Evolutionary conservation across 2,797 vertebrate genomes (phyloP).

Genomic region (Austrolebias charrua): DNA sequence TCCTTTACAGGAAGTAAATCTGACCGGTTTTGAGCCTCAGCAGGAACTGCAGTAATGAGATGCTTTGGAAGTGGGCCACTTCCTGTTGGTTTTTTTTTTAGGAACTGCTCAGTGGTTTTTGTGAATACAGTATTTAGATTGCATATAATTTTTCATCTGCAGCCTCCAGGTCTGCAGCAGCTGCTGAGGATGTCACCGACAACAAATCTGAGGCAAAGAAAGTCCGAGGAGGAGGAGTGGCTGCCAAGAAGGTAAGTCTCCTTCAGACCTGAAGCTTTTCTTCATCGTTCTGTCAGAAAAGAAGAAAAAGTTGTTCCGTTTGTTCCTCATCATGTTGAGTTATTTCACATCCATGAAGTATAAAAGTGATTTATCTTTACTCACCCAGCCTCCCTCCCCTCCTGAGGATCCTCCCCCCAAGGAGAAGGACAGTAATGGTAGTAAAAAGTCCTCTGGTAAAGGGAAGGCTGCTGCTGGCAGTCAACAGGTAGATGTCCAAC

Average conservation of each 20-base stretch:
- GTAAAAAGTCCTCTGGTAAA: conserved; percentile 71
- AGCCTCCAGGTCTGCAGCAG: conserved; percentile 69
- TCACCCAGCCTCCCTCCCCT: conserved; percentile 66
- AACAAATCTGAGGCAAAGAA: conserved; percentile 89
- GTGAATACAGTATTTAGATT: neutral
- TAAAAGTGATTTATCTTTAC: conserved; percentile 44
- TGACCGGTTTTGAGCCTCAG: no score
- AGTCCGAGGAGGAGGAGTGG: conserved; percentile 75
- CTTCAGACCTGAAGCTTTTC: neutral
- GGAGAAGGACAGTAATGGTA: conserved; percentile 74
- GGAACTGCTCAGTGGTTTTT: no score
- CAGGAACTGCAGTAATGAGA: no score
- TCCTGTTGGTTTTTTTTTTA: no score
- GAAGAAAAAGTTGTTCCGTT: no score
- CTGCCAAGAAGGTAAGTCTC: conserved; percentile 87
- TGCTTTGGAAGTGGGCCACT: no score
- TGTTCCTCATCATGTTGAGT: neutral
- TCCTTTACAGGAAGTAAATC: no score
- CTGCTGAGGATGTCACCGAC: conserved; percentile 82
- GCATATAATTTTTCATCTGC: conserved; percentile 10
- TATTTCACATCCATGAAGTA: conserved; percentile 21
- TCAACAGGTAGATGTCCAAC: conserved; percentile 70
- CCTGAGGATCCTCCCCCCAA: conserved; percentile 65
- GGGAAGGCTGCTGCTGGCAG: conserved; percentile 69
- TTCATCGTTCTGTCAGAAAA: neutral